phyloP scores from a whole-genome alignment of 2,888 invertebrate genomes.

The Eulithis prunata region DNA sequence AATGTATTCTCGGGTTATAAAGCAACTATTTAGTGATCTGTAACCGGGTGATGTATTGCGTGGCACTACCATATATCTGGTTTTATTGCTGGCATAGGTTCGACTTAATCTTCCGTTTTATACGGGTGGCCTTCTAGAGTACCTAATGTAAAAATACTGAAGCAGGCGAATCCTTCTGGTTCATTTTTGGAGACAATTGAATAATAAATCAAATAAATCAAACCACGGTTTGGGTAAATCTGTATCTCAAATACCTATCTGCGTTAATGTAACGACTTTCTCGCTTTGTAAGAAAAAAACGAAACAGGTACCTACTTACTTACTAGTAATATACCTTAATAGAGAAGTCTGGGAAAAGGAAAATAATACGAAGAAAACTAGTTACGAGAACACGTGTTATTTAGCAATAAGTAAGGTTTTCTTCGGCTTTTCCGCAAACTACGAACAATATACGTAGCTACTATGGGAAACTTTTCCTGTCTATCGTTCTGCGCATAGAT shows the following conservation, averaged over 20 bases:
- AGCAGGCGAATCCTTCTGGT: not conserved
- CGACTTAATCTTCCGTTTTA: conserved; percentile 40
- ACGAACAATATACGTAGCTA: not conserved
- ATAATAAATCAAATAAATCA: no score
- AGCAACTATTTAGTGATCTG: conserved; percentile 31
- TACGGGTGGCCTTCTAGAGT: conserved; percentile 31
- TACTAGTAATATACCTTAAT: not conserved
- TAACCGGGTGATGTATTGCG: conserved; percentile 44
- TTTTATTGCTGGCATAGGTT: conserved; percentile 43
- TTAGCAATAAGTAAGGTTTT: conserved; percentile 16
- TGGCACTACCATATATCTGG: conserved; percentile 48
- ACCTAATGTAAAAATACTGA: conserved; percentile 10
- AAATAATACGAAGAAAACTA: conserved; percentile 22
- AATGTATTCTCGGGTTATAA: conserved; percentile 34
- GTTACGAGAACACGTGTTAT: conserved; percentile 21
- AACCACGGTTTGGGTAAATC: no score
- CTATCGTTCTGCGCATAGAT: no score
- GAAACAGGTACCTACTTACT: no score
- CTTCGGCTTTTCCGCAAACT: conserved; percentile 8
- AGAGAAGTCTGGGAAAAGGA: conserved; percentile 3
- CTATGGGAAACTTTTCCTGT: no score
- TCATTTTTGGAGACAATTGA: not conserved
- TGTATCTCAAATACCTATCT: no score
- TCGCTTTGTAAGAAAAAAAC: no score
- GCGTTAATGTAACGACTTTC: no score